These are phyloP conservation scores for Romanogobio albipinnatus DNA, from an alignment of 2,113 vertebrate genomes.

Conservation along the genomic window DNA sequence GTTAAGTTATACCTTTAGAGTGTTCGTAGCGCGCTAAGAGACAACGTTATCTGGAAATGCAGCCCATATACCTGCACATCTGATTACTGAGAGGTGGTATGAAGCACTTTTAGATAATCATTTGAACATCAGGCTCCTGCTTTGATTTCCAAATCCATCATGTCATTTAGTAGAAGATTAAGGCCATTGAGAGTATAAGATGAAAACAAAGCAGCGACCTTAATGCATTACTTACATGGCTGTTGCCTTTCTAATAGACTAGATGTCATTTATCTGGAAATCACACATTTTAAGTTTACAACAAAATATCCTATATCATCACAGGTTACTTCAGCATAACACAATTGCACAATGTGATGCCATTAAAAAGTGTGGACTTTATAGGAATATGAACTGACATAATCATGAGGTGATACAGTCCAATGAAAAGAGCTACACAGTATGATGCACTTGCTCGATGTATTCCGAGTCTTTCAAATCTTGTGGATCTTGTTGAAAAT, in stretches of 20 bases:
- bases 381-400: not conserved
- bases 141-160: constrained; percentile 31
- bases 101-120: constrained; percentile 16
- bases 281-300: not conserved
- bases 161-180: constrained; percentile 30
- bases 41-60: too few relatives aligned
- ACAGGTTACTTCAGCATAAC: not conserved
- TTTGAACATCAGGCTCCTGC: constrained; percentile 24
- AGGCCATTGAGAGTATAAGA: not conserved
- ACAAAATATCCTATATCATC: not conserved
- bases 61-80: not conserved
- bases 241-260: not conserved
- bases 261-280: not conserved
- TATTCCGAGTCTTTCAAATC: constrained; percentile 7
- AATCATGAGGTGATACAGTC: not conserved
- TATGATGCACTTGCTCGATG: not conserved
- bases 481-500: not conserved
- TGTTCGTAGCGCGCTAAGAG: too few relatives aligned
- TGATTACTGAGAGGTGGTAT: not conserved
- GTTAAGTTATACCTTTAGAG: too few relatives aligned
- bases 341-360: not conserved
- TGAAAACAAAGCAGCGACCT: constrained; percentile 6
- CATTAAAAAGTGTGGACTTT: not conserved
- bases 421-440: not conserved
- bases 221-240: not conserved